A percentile compares a stretch with the other conserved stretches of the same genome.
These are phyloP conservation scores for Scomber scombrus DNA, from an alignment of 2,113 vertebrate genomes.

Conservation along the genomic window DNA sequence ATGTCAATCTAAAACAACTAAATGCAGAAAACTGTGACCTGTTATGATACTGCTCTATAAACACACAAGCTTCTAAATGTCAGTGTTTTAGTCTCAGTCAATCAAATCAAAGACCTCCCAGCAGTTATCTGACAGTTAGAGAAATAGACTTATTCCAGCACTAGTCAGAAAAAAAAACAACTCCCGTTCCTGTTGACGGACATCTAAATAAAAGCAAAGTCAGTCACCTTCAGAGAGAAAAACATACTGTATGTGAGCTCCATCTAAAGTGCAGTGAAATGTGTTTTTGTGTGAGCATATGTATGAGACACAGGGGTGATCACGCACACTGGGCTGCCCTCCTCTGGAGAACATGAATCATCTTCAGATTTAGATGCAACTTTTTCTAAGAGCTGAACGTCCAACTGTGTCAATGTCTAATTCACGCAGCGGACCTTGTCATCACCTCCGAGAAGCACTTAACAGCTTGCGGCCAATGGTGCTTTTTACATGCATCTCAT, in stretches of 20 bases:
- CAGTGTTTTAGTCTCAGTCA: background rate
- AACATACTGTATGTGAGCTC: background rate
- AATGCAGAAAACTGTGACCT: background rate
- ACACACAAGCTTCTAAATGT: background rate
- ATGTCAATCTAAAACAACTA: too few relatives aligned
- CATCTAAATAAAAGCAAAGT: background rate
- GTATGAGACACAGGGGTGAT: background rate
- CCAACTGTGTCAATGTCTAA: background rate
- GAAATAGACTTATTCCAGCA: background rate
- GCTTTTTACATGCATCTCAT: background rate
- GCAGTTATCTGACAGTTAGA: background rate
- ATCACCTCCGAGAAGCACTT: background rate
- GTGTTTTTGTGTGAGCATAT: background rate
- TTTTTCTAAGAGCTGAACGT: background rate
- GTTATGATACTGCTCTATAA: background rate
- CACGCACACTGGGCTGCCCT: too few relatives aligned
- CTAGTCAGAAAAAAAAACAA: background rate
- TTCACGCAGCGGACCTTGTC: background rate
- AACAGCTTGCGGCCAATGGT: background rate
- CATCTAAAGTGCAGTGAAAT: background rate
- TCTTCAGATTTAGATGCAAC: background rate
- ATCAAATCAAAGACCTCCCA: background rate
- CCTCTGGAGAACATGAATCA: background rate
- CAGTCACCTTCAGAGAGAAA: background rate
- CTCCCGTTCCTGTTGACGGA: too few relatives aligned